Conservation (phyloP, 2,888 invertebrate genomes). For the Empis livida region DNA sequence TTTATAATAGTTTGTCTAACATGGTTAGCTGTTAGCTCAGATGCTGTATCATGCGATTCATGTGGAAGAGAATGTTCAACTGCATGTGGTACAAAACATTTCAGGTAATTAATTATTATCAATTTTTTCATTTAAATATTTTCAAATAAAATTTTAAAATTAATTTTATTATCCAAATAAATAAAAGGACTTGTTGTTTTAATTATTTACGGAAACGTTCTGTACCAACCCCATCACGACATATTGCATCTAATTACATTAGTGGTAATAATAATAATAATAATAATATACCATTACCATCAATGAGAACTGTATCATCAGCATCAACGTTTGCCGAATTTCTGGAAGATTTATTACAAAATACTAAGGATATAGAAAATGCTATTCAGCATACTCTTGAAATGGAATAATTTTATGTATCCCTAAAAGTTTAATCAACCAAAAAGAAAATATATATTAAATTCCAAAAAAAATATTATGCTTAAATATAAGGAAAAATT, state of each 20-base stretch:
- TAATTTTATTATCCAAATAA: too few species aligned
- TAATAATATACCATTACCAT: not conserved
- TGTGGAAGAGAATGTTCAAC: conserved; percentile 50
- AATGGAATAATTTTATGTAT: too few species aligned
- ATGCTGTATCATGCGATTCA: conserved; percentile 44
- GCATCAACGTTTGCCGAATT: not conserved
- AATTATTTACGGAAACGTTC: conserved; percentile 50
- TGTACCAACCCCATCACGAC: conserved; percentile 12
- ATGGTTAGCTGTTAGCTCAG: conserved; percentile 4
- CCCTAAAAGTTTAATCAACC: too few species aligned
- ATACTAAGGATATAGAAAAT: not conserved
- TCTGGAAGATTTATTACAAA: not conserved
- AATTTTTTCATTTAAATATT: not conserved
- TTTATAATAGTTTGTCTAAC: not conserved
- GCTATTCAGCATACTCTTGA: too few species aligned
- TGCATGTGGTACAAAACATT: conserved; percentile 52
- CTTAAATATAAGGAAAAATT: too few species aligned
- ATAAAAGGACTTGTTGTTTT: conserved; percentile 47
- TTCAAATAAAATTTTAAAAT: not conserved
- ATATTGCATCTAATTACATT: not conserved
- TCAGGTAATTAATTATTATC: conserved; percentile 25
- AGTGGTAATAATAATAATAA: not conserved
- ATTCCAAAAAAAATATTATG: too few species aligned
- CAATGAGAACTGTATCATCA: not conserved
- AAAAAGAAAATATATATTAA: too few species aligned